Evolutionary conservation across 1,140 invertebrate species (phyloP), one percentile per base, ranked within the genome.

Genomic region (Papilio polytes): DNA sequence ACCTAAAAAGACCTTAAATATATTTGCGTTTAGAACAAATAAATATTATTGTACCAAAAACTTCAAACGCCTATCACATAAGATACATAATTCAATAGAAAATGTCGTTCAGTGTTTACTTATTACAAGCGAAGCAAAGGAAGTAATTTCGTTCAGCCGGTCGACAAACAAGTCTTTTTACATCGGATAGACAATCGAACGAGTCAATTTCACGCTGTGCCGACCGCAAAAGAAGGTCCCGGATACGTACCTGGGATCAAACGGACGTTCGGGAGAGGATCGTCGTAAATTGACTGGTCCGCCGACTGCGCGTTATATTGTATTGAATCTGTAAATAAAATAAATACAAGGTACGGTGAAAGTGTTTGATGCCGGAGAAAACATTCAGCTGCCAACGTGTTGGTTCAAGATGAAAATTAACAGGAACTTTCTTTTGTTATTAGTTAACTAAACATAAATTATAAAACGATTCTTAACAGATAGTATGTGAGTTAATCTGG

Each of bases 201-300:
- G 85, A 89, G 80, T 88, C 88, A 90, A 90, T 90, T 90, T 90
- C 87, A 90, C 89, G 89, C 81, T 86, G 73, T 78, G 53, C 81
- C 82, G 88, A 66, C 51, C 78, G 31, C 83, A 84, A 90, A 90
- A 88, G 87, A 85, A 86, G 81, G 78, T 81, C 84, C 84, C 86
- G 83, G 77, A 78, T 66, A 87, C 76, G 78, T 86, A 88, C 86
- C 88, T 86, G 88, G 78, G 83, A 83, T 87, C 88, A 89, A 89
- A 86, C 84, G 87, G 83, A 84, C 83, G 78, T 80, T 81, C 79
- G 41, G 78, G 81, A 84, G 80, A 83, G 85, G 74, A 83, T 81
- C 46, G 80, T 81, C 84, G 81, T 84, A 87, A 90, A 89, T 87
- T 90, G 85, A 89, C 86, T 86, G 78, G 26, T 78, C 56, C 6